Evolutionary conservation across 2,888 invertebrate species (phyloP).

Genomic region (Chrysomela aeneicollis): DNA sequence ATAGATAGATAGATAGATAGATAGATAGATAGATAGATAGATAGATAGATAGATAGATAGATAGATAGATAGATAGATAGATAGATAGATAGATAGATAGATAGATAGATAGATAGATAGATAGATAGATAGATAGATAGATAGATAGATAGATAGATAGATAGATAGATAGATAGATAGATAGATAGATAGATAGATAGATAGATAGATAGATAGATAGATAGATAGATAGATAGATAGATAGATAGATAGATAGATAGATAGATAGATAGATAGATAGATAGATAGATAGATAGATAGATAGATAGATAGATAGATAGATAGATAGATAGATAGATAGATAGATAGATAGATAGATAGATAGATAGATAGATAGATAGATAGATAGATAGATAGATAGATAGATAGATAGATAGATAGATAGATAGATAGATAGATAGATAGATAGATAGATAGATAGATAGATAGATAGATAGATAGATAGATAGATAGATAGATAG

Average conservation of each 20-base stretch:
- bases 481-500: constrained; percentile 9
- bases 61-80: too few species aligned
- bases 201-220: constrained; percentile 10
- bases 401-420: constrained; percentile 5
- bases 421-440: constrained; percentile 8
- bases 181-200: too few species aligned
- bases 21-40: too few species aligned
- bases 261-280: constrained; percentile 11
- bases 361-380: constrained; percentile 2
- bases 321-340: constrained; percentile 11
- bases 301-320: constrained; percentile 9
- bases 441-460: constrained; percentile 3
- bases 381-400: too few species aligned
- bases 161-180: too few species aligned
- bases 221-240: constrained; percentile 11
- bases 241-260: constrained; percentile 11
- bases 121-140: too few species aligned
- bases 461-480: constrained; percentile 9
- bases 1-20: too few species aligned
- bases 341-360: constrained; percentile 11
- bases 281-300: constrained; percentile 11
- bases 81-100: too few species aligned
- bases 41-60: too few species aligned
- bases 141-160: too few species aligned
- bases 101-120: too few species aligned